These are phyloP conservation scores for Hyposoter dolosus DNA, from an alignment of 2,888 invertebrate species.

Conservation along the genomic window DNA sequence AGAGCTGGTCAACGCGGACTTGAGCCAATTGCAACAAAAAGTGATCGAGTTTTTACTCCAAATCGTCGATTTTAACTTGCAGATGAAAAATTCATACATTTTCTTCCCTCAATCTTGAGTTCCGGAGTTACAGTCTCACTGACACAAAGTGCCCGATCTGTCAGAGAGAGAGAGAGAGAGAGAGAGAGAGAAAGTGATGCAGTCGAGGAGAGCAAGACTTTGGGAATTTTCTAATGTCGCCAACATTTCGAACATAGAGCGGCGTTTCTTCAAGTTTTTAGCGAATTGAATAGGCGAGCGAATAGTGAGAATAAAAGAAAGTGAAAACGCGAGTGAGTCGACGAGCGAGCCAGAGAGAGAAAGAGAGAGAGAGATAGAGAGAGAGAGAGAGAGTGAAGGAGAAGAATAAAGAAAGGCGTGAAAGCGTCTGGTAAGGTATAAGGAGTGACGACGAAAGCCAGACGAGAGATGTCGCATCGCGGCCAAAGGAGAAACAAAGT, in stretches of 20 bases:
- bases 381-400: conserved; percentile 5
- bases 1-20: no score
- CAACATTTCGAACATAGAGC: conserved; percentile 16
- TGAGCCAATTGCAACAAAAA: no score
- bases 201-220: conserved; percentile 4
- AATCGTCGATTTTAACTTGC: no score
- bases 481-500: conserved; percentile 61
- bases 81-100: no score
- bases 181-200: not conserved
- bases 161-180: not conserved
- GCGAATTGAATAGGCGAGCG: conserved; percentile 44
- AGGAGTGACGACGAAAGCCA: conserved; percentile 51
- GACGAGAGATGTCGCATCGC: conserved; percentile 44
- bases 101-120: not conserved
- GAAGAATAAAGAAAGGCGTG: conserved; percentile 43
- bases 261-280: conserved; percentile 42
- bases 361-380: conserved; percentile 4
- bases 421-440: conserved; percentile 46
- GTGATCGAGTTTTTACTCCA: no score
- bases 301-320: conserved; percentile 28
- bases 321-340: conserved; percentile 23
- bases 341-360: not conserved
- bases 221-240: conserved; percentile 19
- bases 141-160: not conserved
- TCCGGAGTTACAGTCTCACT: not conserved